Base-by-base conservation (phyloP, 1,140 invertebrate species). In the Nomia melanderi region DNA sequence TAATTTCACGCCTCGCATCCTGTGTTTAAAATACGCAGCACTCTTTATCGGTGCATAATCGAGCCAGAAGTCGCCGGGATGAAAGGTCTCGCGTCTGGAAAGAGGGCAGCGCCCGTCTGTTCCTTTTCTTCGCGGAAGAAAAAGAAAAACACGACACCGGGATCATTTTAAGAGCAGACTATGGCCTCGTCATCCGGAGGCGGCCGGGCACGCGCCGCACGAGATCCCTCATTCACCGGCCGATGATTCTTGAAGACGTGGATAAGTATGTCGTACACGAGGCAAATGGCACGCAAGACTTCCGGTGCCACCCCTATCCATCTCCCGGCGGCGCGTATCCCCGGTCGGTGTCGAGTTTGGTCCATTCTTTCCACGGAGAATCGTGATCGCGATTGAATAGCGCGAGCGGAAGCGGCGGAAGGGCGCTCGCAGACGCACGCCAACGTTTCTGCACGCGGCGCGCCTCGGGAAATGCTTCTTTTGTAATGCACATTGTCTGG, bases 271-370 rank as follows among this genome's bases (percentile, higher is more conserved):
- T 82, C 83, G 78, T 84, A 82, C n/a, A n/a, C 81, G 83, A 85
- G 82, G 86, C 88, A 90, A 91, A 91, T 90, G 90, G 90, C 89
- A 91, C 89, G 87, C 90, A 89, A 91, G 88, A 91, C 89, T 90
- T 91, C 90, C 90, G 90, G 88, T 82, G 66, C 87, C 83, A 81
- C 79, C 82, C 77, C 78, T 47, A 54, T 56, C 74, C 77, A 66
- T 47, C 71, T 79, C 73, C 60, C 44, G 57, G 71, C 41, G 14
- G 41, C 41, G 41, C 6, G 67, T 74, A 77, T 59, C 72, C 78
- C 83, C 82, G 66, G 80, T 64, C 65, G 62, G 82, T 87, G 85
- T 87, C 86, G 86, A 84, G 80, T 87, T 90, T 75, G 80, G 82
- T 82, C 85, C 82, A 88, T 89, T 89, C 80, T 90, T 86, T 83